A percentile compares a stretch with the other conserved stretches of the same genome.
These are phyloP conservation scores for Parnassius mnemosyne DNA, from an alignment of 2,888 invertebrate species.

Conservation along the genomic window DNA sequence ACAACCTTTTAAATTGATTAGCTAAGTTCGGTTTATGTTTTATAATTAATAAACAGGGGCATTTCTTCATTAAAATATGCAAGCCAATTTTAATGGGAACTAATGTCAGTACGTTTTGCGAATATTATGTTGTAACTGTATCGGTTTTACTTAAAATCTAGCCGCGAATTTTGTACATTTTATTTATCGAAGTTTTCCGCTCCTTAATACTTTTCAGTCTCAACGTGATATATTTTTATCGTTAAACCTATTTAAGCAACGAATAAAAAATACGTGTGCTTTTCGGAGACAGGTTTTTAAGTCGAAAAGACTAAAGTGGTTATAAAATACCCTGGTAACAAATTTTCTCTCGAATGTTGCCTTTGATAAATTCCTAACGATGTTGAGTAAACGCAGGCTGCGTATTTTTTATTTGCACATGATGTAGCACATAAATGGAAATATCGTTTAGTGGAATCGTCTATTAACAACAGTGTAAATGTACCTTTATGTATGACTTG, in stretches of 20 bases:
- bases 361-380: constrained; percentile 26
- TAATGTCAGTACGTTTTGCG: not conserved
- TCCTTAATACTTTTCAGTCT: not conserved
- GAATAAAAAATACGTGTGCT: not conserved
- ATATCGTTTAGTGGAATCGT: constrained; percentile 26
- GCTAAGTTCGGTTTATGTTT: no score
- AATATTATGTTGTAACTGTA: not conserved
- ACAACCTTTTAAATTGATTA: not conserved
- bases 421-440: constrained; percentile 20
- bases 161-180: not conserved
- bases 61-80: no score
- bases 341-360: constrained; percentile 21
- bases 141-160: not conserved
- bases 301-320: constrained; percentile 15
- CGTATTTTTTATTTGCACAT: constrained; percentile 26
- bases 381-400: constrained; percentile 22
- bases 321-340: constrained; percentile 24
- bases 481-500: constrained; percentile 20
- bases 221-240: not conserved
- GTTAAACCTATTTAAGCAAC: not conserved
- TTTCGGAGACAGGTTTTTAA: constrained; percentile 18
- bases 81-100: no score
- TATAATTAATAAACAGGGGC: no score
- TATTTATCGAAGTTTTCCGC: not conserved
- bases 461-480: constrained; percentile 25